Evolutionary conservation across 2,797 vertebrate genomes (phyloP).

Genomic region (Aphelocoma californica): DNA sequence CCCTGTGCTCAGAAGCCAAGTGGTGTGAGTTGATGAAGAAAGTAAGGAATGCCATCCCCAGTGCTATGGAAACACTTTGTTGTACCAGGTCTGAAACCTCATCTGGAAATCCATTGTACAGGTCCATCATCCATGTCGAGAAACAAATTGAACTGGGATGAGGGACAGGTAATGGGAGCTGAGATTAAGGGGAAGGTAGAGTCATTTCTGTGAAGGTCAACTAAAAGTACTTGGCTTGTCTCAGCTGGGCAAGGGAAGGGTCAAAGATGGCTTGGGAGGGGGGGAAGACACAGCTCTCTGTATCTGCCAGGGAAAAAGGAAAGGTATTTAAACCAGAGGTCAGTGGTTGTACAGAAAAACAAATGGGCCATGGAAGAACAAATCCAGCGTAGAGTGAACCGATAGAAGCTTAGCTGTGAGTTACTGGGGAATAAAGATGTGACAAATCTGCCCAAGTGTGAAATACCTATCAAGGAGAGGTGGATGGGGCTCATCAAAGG

Average conservation of each 20-base stretch:
- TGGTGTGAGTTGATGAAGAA: background rate
- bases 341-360: background rate
- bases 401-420: background rate
- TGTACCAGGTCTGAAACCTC: background rate
- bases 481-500: background rate
- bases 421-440: background rate
- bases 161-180: background rate
- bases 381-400: background rate
- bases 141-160: background rate
- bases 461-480: background rate
- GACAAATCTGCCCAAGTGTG: background rate
- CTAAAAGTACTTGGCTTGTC: background rate
- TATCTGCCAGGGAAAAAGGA: background rate
- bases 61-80: background rate
- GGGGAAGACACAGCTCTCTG: background rate
- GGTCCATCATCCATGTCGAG: accelerated
- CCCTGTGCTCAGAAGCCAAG: background rate
- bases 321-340: background rate
- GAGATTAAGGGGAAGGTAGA: background rate
- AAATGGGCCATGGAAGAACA: background rate
- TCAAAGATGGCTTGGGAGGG: background rate
- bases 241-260: background rate
- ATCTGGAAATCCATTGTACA: background rate
- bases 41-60: background rate
- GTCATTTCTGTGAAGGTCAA: accelerated